Percentiles rank a stretch among this genome's conserved stretches.
These are phyloP conservation scores for Meiosimyza platycephala DNA, from an alignment of 2,888 invertebrate species.

Conservation along the genomic window DNA sequence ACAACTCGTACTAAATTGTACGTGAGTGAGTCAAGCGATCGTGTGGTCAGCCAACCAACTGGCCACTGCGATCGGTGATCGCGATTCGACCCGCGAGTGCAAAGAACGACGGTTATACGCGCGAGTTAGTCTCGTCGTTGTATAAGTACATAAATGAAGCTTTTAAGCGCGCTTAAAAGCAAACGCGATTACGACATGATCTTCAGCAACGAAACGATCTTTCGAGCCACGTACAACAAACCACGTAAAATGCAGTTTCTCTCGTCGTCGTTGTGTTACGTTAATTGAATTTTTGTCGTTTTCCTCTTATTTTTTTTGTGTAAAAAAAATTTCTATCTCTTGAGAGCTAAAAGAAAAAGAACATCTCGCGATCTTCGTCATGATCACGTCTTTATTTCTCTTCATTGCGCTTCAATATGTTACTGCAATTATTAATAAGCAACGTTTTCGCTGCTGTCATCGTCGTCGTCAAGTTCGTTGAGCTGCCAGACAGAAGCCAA, in stretches of 20 bases:
- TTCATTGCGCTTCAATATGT: not conserved
- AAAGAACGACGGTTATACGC: too few relatives aligned
- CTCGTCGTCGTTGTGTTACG: not conserved
- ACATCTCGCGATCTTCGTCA: not conserved
- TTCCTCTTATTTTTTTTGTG: too few relatives aligned
- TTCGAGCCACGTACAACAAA: not conserved
- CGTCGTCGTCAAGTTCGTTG: slow-evolving; percentile 31
- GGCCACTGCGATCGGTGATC: not conserved
- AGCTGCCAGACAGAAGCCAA: slow-evolving; percentile 13
- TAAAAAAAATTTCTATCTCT: too few relatives aligned
- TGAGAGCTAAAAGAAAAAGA: too few relatives aligned
- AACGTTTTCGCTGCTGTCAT: slow-evolving; percentile 13
- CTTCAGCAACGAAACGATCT: too few relatives aligned
- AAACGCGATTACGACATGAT: too few relatives aligned
- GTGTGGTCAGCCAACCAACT: not conserved
- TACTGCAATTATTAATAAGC: not conserved
- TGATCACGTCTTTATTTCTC: not conserved
- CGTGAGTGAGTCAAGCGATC: not conserved
- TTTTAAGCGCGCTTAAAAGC: too few relatives aligned
- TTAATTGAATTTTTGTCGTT: not conserved
- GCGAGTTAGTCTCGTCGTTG: too few relatives aligned
- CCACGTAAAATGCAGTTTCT: slow-evolving; percentile 7
- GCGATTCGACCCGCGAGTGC: too few relatives aligned
- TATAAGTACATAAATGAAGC: too few relatives aligned
- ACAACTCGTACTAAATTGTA: not conserved